Percentiles rank a stretch among this genome's conserved stretches.
These are phyloP conservation scores for Crocuta crocuta DNA, from an alignment of 2,113 vertebrate species.

Conservation along the genomic window DNA sequence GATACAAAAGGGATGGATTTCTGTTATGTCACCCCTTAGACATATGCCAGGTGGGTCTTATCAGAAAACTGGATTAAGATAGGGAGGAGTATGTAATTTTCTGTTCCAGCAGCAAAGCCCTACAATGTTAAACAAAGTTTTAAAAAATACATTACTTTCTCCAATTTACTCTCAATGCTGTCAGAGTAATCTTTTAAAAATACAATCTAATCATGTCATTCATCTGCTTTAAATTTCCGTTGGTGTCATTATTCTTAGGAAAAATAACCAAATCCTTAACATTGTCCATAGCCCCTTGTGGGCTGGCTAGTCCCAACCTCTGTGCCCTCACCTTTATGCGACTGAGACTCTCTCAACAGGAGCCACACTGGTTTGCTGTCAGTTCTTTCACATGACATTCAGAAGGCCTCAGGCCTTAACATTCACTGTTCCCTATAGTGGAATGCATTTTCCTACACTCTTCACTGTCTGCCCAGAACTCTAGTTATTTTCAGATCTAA, in stretches of 20 bases:
- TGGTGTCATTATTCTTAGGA: background rate
- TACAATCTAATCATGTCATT: background rate
- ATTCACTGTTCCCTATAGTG: background rate
- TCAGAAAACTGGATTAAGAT: conserved; percentile 41
- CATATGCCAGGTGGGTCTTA: conserved; percentile 34
- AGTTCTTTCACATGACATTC: background rate
- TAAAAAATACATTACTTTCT: conserved; percentile 15
- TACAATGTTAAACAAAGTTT: conserved; percentile 26
- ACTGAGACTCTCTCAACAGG: background rate
- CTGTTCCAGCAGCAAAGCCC: conserved; percentile 33
- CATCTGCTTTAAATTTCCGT: background rate
- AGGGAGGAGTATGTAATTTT: conserved; percentile 16
- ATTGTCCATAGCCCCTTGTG: background rate
- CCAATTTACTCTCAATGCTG: background rate
- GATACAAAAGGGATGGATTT: conserved; percentile 31
- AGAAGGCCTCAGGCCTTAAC: background rate
- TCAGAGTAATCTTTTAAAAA: conserved; percentile 21
- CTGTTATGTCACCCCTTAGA: conserved; percentile 23
- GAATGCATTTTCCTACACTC: too few relatives aligned
- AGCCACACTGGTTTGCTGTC: background rate
- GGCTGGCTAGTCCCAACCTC: background rate
- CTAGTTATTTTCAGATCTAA: background rate
- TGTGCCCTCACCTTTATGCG: background rate
- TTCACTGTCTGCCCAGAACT: background rate
- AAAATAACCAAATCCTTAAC: background rate